Conservation (phyloP, 2,888 invertebrate species). For the Tortrix viridana region DNA sequence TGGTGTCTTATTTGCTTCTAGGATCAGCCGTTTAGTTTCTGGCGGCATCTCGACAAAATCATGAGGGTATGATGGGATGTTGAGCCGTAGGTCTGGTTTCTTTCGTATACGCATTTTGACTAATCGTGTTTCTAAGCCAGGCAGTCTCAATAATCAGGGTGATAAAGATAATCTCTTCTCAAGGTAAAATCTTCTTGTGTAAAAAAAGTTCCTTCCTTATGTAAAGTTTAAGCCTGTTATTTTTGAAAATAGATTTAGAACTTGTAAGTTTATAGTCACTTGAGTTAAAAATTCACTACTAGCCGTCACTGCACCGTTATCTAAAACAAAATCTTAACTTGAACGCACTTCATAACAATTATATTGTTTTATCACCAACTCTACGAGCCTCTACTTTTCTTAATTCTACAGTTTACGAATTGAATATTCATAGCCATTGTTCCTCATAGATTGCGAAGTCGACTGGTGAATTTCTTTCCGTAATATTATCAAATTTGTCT, state of each 20-base stretch:
- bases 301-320: neutral
- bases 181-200: constrained; percentile 2
- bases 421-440: neutral
- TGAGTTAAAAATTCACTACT: neutral
- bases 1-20: constrained; percentile 50
- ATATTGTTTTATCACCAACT: neutral
- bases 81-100: constrained; percentile 67
- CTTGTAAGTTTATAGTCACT: neutral
- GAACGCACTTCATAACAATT: neutral
- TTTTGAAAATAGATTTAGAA: neutral
- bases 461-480: constrained; percentile 55
- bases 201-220: neutral
- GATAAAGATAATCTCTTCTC: constrained; percentile 11
- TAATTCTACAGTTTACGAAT: neutral
- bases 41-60: constrained; percentile 76
- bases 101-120: constrained; percentile 63
- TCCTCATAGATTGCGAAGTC: constrained; percentile 6
- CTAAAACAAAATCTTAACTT: neutral
- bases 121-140: neutral
- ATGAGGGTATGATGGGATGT: constrained; percentile 67
- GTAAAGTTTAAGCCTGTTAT: neutral
- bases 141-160: neutral
- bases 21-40: constrained; percentile 56
- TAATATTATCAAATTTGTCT: constrained; percentile 58
- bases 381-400: neutral